Base-by-base conservation (phyloP, 1,140 invertebrate genomes). In the Ericerus pela region DNA sequence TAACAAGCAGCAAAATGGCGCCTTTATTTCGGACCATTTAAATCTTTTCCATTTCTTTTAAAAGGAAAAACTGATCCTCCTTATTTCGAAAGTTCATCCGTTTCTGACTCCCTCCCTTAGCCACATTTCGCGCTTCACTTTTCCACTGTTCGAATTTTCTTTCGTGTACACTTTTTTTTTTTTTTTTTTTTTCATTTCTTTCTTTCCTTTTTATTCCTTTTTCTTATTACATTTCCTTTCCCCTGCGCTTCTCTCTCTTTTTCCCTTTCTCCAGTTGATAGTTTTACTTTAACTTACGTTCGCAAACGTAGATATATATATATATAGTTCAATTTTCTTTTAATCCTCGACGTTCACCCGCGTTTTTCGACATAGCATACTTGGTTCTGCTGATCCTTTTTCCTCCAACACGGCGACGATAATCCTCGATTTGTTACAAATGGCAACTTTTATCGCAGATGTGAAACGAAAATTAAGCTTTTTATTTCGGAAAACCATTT, bases 41-140 rank as follows among this genome's bases (percentile, higher is more conserved):
- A 47, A 47, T 47, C 41, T 47, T 47, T n/a, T 47, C 41, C 41
- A 47, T 47, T 47, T 47, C 41, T 24, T 47, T 47, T 47, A 24
- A 47, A 47, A 47, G 41, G 41, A 47, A 47, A 47, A 47, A 47
- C 41, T 47, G 41, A 47, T 47, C 41, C 41, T 47, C 41, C 41
- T 47, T 47, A 47, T 47, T 47, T 47, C 41, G 26, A 47, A 47
- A 47, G 41, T 47, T 47, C 41, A 47, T 47, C 41, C 41, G 41
- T 47, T 47, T 24, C 41, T 18, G 20, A 18, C 26, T 47, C 41
- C 41, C 41, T n/a, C n/a, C n/a, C n/a, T n/a, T n/a, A n/a, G n/a
- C n/a, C n/a, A n/a, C n/a, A n/a, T n/a, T n/a, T n/a, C n/a, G n/a
- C n/a, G n/a, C n/a, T n/a, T n/a, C n/a, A n/a, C n/a, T n/a, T n/a